Evolutionary conservation across 2,113 vertebrate genomes (phyloP).

Genomic region (Callipepla californica): DNA sequence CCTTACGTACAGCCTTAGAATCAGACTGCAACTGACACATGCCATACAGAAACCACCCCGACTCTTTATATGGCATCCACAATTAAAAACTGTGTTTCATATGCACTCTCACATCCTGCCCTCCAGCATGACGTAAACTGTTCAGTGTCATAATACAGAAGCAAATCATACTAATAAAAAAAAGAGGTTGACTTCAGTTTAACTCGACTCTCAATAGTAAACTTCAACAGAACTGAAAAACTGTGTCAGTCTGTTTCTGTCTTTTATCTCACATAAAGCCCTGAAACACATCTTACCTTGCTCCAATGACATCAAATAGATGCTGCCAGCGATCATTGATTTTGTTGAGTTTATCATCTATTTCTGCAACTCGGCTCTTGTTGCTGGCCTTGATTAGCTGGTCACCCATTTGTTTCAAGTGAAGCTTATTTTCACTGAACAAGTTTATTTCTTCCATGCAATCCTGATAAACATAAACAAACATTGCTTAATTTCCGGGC

Average conservation of each 20-base stretch:
- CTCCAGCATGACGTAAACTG: background rate
- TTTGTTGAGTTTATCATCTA: conserved; percentile 90
- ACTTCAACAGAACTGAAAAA: background rate
- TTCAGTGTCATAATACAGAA: background rate
- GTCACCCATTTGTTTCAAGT: conserved; percentile 90
- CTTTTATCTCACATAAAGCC: background rate
- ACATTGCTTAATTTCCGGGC: background rate
- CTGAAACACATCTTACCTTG: conserved; percentile 82
- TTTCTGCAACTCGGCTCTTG: conserved; percentile 84
- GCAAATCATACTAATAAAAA: background rate
- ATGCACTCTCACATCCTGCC: background rate
- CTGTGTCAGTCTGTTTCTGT: background rate
- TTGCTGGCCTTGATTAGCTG: conserved; percentile 90
- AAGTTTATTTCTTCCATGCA: conserved; percentile 96
- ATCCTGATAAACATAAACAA: conserved; percentile 81
- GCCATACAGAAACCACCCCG: background rate
- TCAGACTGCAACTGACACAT: background rate
- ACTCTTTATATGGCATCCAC: background rate
- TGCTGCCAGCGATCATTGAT: conserved; percentile 93
- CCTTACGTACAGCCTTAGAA: background rate
- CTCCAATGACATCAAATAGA: conserved; percentile 91
- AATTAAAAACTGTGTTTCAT: background rate
- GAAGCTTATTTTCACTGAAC: conserved; percentile 91
- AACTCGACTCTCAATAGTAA: background rate
- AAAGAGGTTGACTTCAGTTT: background rate